These are phyloP conservation scores for Herpailurus yagouaroundi DNA, from an alignment of 2,113 vertebrate species.

Conservation along the genomic window DNA sequence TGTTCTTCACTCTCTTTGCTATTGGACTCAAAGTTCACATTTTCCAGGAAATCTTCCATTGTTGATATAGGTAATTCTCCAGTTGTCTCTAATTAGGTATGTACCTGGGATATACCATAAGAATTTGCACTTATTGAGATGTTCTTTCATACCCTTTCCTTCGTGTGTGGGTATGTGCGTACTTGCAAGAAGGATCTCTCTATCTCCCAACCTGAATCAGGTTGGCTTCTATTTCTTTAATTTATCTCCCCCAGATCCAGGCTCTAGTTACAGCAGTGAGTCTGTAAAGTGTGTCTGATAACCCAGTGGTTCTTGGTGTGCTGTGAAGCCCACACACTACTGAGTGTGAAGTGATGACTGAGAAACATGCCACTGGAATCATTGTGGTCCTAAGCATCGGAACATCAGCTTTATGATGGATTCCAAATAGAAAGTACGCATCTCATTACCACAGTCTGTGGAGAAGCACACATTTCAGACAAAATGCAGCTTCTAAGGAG, in stretches of 20 bases:
- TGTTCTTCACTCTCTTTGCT: not conserved
- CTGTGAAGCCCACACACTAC: not conserved
- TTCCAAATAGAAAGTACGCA: not conserved
- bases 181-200: not conserved
- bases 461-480: not conserved
- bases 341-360: not conserved
- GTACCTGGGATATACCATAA: not conserved
- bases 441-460: not conserved
- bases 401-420: not conserved
- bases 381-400: not conserved
- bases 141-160: not conserved
- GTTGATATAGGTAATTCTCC: not conserved
- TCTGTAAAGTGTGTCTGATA: not conserved
- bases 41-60: not conserved
- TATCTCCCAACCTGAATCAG: not conserved
- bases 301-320: not conserved
- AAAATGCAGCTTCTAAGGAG: not conserved
- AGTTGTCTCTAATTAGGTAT: not conserved
- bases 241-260: not conserved
- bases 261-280: not conserved
- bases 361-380: not conserved
- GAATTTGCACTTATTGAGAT: not conserved
- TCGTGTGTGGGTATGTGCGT: not conserved
- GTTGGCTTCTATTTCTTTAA: not conserved
- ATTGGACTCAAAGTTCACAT: not conserved